These are phyloP conservation scores for Pentalonia nigronervosa DNA, from an alignment of 1,140 invertebrate genomes.

Conservation along the genomic window DNA sequence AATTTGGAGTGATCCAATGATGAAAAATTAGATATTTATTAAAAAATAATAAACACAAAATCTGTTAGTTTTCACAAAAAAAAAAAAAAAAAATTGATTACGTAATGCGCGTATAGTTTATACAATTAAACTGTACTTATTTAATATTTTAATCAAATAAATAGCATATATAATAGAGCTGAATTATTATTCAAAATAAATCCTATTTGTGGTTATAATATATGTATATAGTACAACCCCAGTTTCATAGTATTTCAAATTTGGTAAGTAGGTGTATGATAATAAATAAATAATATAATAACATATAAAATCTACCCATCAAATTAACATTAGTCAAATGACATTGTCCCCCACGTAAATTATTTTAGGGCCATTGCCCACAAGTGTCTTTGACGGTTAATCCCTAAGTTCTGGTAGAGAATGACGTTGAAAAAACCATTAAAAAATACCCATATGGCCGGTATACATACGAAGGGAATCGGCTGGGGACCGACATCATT, in stretches of 20 bases:
- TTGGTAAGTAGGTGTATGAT: not conserved
- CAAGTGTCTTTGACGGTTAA: conserved; percentile 47
- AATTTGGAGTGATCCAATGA: not conserved
- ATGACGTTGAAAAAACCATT: conserved; percentile 32
- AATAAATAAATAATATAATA: conserved; percentile 45
- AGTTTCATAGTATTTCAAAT: not conserved
- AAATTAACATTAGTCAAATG: conserved; percentile 51
- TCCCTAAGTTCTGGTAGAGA: conserved; percentile 35
- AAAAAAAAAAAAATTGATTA: not conserved
- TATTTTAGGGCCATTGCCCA: conserved; percentile 21
- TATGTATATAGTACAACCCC: not conserved
- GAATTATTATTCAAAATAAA: conserved; percentile 35
- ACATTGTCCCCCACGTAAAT: conserved; percentile 17
- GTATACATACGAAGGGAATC: conserved; percentile 28
- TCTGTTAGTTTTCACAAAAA: not conserved
- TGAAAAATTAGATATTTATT: not conserved
- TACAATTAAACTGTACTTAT: not conserved
- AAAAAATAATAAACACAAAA: not conserved
- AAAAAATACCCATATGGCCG: conserved; percentile 43
- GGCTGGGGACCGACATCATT: conserved; percentile 32
- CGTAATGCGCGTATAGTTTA: not conserved
- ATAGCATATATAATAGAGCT: not conserved
- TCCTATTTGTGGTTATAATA: not conserved
- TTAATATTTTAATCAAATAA: conserved; percentile 4
- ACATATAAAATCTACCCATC: conserved; percentile 38